Percentiles rank a stretch among this genome's conserved stretches.
Evolutionary conservation across 2,888 invertebrate species (phyloP).

Genomic region (Thecophora atra): DNA sequence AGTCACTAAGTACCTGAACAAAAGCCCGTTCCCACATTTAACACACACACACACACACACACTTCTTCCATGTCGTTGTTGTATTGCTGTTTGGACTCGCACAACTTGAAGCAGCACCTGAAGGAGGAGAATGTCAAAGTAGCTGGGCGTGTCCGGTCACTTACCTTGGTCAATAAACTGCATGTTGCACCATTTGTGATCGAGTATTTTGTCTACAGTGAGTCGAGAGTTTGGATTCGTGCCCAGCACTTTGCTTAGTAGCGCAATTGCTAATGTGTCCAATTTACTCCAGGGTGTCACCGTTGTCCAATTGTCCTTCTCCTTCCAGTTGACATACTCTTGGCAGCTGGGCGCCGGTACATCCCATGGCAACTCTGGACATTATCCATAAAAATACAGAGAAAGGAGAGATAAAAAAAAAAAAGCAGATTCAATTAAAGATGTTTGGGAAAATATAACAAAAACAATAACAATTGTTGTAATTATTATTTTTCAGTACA

Average conservation of each 20-base stretch:
- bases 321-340: constrained; percentile 81
- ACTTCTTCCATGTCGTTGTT: constrained; percentile 20
- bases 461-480: no score
- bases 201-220: constrained; percentile 74
- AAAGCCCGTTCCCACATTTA: constrained; percentile 53
- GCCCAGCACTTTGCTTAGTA: constrained; percentile 79
- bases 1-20: constrained; percentile 89
- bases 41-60: not conserved
- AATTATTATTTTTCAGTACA: no score
- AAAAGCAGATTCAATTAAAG: not conserved
- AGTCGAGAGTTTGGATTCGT: constrained; percentile 75
- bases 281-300: constrained; percentile 84
- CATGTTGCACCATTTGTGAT: constrained; percentile 78
- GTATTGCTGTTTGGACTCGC: no score
- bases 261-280: constrained; percentile 77
- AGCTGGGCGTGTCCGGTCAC: constrained; percentile 39
- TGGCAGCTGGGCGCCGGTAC: constrained; percentile 76
- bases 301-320: constrained; percentile 72
- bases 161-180: constrained; percentile 66
- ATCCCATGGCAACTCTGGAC: constrained; percentile 94
- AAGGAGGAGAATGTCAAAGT: no score
- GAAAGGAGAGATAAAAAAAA: constrained; percentile 33
- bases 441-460: no score
- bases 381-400: constrained; percentile 7
- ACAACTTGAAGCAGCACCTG: no score